Evolutionary conservation across 1,140 invertebrate species (phyloP).

Genomic region (Daktulosphaira vitifoliae): DNA sequence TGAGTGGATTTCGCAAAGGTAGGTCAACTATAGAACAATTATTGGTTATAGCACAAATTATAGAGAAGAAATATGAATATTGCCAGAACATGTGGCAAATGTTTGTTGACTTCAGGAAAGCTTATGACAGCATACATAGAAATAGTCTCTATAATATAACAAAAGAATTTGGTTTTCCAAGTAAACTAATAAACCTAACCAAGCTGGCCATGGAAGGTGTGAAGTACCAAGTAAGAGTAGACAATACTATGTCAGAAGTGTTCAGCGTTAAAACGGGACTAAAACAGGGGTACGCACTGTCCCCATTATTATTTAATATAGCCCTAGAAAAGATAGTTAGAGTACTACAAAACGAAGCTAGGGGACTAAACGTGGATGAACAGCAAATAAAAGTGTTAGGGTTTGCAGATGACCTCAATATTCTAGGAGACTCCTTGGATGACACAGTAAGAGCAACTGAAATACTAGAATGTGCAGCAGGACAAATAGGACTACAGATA

Average conservation of each 20-base stretch:
- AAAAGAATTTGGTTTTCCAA: slow-evolving; percentile 9
- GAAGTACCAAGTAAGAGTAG: slow-evolving; percentile 3
- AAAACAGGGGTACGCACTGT: slow-evolving; percentile 1
- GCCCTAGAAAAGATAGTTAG: slow-evolving; percentile 18
- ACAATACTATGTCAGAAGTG: background rate
- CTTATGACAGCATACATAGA: slow-evolving; percentile 1
- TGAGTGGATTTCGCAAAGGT: background rate
- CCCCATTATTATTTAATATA: slow-evolving; percentile 13
- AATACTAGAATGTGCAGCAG: background rate
- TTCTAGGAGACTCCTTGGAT: background rate
- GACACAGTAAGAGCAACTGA: background rate
- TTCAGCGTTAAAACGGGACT: slow-evolving; percentile 5
- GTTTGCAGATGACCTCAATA: background rate
- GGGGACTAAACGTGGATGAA: background rate
- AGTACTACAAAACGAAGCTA: background rate
- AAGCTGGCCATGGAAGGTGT: background rate
- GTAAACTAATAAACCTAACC: slow-evolving; percentile 2
- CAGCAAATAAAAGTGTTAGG: background rate
- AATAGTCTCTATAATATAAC: slow-evolving; percentile 5
- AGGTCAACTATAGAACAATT: background rate
- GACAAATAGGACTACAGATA: slow-evolving; percentile 17
- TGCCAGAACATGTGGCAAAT: background rate
- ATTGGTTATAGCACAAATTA: background rate
- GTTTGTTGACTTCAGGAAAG: background rate
- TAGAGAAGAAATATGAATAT: background rate